phyloP scores from a whole-genome alignment of 2,113 vertebrate species.

The Axis porcinus region DNA sequence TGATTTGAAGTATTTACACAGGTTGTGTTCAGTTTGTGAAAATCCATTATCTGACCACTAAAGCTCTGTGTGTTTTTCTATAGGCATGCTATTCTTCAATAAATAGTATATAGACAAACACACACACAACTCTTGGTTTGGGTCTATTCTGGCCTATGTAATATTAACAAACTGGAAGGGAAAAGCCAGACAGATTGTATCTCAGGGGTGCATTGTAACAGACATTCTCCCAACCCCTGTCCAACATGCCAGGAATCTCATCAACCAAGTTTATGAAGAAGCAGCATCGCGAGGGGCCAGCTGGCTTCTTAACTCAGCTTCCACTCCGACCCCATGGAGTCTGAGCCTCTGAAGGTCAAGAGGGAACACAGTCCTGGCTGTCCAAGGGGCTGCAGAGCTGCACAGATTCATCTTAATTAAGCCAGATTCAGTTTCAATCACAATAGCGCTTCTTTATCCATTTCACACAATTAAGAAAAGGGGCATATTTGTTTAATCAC shows the following conservation, averaged over 20 bases:
- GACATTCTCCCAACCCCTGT: not conserved
- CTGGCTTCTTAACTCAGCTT: not conserved
- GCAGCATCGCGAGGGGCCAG: rapidly evolving
- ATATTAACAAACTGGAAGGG: not conserved
- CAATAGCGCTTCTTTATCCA: not conserved
- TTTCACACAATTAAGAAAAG: not conserved
- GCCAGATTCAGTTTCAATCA: constrained; percentile 5
- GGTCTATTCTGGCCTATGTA: not conserved
- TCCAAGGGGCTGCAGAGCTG: rapidly evolving
- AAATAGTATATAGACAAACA: not conserved
- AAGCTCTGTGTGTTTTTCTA: not conserved
- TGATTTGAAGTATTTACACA: not conserved
- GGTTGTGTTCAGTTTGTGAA: not conserved
- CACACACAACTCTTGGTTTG: too few species aligned
- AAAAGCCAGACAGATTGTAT: rapidly evolving
- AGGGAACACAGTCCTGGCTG: rapidly evolving
- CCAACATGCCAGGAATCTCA: not conserved
- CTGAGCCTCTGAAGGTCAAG: not conserved
- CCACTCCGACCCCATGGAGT: not conserved
- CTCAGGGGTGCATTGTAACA: rapidly evolving
- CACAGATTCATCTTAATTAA: constrained; percentile 23
- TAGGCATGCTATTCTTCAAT: not conserved
- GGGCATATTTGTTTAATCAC: not conserved
- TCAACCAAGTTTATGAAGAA: not conserved
- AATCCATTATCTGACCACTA: too few species aligned